Evolutionary conservation across 2,797 vertebrate species (phyloP), one percentile per base, ranked within the genome.

Genomic region (Hydrophis major): DNA sequence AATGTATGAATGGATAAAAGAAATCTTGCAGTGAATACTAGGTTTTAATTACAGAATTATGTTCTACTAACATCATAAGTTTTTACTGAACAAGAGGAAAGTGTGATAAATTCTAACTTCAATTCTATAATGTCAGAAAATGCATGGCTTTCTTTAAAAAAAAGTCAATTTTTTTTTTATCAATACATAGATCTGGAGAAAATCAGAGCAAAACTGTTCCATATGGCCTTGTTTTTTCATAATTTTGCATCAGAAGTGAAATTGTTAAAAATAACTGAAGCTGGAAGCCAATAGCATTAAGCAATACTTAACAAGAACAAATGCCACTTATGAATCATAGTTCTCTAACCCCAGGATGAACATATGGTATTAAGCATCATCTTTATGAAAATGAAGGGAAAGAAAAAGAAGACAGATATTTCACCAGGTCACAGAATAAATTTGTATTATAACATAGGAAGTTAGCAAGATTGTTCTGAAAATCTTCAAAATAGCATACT

Each of bases 201-300:
- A 74, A 20, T 18, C n/a, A 0, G 87, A 94, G 91, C 89, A 95
- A 95, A 93, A 86, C 89, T 89, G 92, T 94, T 92, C 92, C 56
- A 95, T 96, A 95, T 90, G 96, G 94, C 53, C 90, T 0, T 53
- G 94, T 93, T 96, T 94, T 59, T 94, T 94, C 32, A 93, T n/a
- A 92, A 91, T 56, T 37, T 92, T 86, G 93, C 92, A 95, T 78
- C 59, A 94, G 90, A 93, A 60, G 78, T 83, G 92, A 89, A 95
- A 50, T 59, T 63, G 89, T 93, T 92, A 95, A 95, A 92, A 95
- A 95, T 96, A 90, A 93, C 92, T 91, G 91, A 90, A 66, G 1
- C 6, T 59, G 42, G 32, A 61, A 93, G 87, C 89, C 94, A 95
- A 88, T 88, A 93, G 69, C 66, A 88, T 92, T 93, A 61, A 0